Base-by-base conservation (phyloP, 2,113 vertebrate species). In the Turdus rufiventris region DNA sequence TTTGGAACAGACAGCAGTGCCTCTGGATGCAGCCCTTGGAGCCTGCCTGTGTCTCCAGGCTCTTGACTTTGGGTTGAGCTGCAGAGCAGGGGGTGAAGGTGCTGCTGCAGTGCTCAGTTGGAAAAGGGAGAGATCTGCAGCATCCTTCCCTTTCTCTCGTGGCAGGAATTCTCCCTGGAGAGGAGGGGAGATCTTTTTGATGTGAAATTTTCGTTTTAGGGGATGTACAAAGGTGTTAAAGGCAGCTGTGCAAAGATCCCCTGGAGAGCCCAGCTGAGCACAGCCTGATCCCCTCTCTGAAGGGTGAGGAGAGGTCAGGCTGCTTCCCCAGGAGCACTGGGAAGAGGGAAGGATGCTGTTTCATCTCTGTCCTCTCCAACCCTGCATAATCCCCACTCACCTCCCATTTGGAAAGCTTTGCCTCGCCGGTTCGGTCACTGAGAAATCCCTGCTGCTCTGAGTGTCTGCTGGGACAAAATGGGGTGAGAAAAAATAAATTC, bases 361-460 rank as follows among this genome's bases (percentile, higher is more conserved):
- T 36, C 21, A 29, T 7, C 45, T 0, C 19, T 68, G 36, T 63
- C 67, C 71, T 72, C 71, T 72, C 60, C 51, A 58, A 25, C 67
- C 88, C 58, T n/a, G 48, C 12, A 11, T 24, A 25, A 77, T 5
- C 0, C 7, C 2, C 0, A 2, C 29, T 15, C 5, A 1, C 16
- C 81, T 29, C 63, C 24, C 1, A 0, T 62, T 34, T 3, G 56
- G 57, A 48, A 53, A 34, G 48, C 40, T 88, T 57, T 33, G 47
- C 10, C 34, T 58, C 4, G 13, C 68, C 0, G 0, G 2, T n/a
- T 38, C 1, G 36, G 21, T 85, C 75, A 3, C 63, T 6, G 1
- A 58, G 75, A 63, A 77, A 71, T 47, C 45, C 19, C 31, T 85
- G 23, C 38, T n/a, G 66, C 83, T 51, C 70, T 14, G 48, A 90